Conservation (phyloP, 2,888 invertebrate species). For the Zhuqinia jingwanae region DNA sequence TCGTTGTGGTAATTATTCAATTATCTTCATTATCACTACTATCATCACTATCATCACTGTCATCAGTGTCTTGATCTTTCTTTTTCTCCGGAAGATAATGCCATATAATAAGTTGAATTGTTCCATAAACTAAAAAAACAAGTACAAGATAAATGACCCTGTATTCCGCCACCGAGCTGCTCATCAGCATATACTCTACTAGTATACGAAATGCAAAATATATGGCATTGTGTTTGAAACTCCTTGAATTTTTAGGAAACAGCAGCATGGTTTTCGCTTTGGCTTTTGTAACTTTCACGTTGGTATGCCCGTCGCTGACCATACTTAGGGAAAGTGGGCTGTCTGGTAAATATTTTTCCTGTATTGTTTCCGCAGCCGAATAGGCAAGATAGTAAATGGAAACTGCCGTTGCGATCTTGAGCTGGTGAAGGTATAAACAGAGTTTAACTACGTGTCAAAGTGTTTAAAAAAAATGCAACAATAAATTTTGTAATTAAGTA, state of each 20-base stretch:
- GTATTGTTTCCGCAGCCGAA: not conserved
- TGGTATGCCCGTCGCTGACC: not conserved
- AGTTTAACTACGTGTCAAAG: not conserved
- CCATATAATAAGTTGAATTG: slow-evolving; percentile 13
- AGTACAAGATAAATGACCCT: slow-evolving; percentile 6
- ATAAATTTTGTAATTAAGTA: slow-evolving; percentile 9
- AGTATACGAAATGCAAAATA: not conserved
- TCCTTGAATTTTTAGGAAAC: not conserved
- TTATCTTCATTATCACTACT: too few species aligned
- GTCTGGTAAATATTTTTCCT: slow-evolving; percentile 31
- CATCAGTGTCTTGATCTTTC: not conserved
- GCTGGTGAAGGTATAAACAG: slow-evolving; percentile 13
- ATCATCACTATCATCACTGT: not conserved
- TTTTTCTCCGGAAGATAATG: slow-evolving; percentile 6
- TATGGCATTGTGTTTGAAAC: not conserved
- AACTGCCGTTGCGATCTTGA: slow-evolving; percentile 1
- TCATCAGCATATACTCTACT: slow-evolving; percentile 36
- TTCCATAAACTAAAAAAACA: slow-evolving; percentile 10
- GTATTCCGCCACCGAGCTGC: slow-evolving; percentile 19
- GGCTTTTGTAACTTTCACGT: slow-evolving; percentile 10
- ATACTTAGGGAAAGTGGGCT: not conserved
- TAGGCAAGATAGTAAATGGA: not conserved
- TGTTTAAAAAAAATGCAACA: not conserved
- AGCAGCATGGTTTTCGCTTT: slow-evolving; percentile 21
- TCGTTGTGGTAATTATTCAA: too few species aligned